Base-by-base conservation (phyloP, 2,888 invertebrate species). In the Chaitophorus viminalis region DNA sequence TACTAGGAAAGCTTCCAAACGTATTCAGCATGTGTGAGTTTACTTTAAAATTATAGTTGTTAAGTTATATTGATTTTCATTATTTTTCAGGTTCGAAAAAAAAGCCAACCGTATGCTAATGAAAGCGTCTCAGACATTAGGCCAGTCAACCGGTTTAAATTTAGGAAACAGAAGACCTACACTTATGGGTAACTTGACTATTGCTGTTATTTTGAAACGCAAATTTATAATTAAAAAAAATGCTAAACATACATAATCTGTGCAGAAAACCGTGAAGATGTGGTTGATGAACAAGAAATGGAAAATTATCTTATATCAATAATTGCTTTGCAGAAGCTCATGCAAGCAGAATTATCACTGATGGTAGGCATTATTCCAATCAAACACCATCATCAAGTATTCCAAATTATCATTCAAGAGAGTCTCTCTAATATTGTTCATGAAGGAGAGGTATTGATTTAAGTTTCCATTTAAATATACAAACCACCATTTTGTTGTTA, bases 321-420 rank as follows among this genome's bases (percentile, higher is more conserved):
- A 8, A 95, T 96, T 60, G 96, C 96, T 1, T 92, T 98, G 89
- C 95, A 96, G 89, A 94, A 96, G 88, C 92, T 98, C 31, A 96
- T 98, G 93, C 95, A 97, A 90, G 95, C 95, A 91, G 98, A 99
- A 92, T 94, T 96, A 89, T 93, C 95, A 81, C 92, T 96, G 60
- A 95, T 98, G 93, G 94, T 95, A 82, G 96, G 96, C 60, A 95
- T 98, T 17, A 95, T 98, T 90, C 96, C 97, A 17, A 92, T 94
- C 89, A 94, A 95, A 74, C 94, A 96, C 90, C 95, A 97, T 91
- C 95, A 96, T 54, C 94, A 95, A 90, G 95, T 98, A 14, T 96
- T 98, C 91, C 95, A 96, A 90, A 94, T 94, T 74, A 94, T 98
- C 89, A 95, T 98, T 17, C 94, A 95, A 90, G 96, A 96, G 91